Conservation (phyloP, 2,888 invertebrate species). For the Pterostichus niger region DNA sequence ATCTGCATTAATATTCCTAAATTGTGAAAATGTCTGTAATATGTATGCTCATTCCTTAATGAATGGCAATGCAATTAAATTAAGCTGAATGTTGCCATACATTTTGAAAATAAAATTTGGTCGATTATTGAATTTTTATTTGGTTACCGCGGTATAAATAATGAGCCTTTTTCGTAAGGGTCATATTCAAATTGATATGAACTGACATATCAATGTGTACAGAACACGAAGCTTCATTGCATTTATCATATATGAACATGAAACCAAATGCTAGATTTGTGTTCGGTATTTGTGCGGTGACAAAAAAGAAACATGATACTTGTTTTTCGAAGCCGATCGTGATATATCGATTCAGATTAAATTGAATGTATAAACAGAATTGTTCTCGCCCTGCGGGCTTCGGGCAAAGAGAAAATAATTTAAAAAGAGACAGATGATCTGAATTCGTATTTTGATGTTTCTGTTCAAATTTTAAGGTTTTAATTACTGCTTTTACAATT, state of each 20-base stretch:
- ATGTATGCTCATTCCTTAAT: neutral
- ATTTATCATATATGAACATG: constrained; percentile 52
- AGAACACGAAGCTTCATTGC: constrained; percentile 40
- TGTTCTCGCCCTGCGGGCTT: neutral
- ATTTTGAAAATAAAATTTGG: constrained; percentile 31
- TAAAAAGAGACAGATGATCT: too few relatives aligned
- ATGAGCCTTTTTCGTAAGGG: constrained; percentile 11
- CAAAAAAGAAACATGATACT: constrained; percentile 50
- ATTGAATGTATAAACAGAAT: constrained; percentile 25
- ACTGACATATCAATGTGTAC: neutral
- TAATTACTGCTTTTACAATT: too few relatives aligned
- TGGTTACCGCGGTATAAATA: neutral
- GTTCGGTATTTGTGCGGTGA: constrained; percentile 3
- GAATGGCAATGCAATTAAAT: constrained; percentile 20
- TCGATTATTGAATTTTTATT: constrained; percentile 46
- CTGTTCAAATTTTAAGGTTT: too few relatives aligned
- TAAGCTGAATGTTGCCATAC: constrained; percentile 13
- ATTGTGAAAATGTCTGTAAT: constrained; percentile 12
- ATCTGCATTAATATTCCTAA: neutral
- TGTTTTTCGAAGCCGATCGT: constrained; percentile 40
- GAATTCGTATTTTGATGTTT: too few relatives aligned
- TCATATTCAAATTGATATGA: constrained; percentile 49
- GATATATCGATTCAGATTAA: constrained; percentile 48
- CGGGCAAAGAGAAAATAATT: too few relatives aligned
- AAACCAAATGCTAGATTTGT: constrained; percentile 48